Evolutionary conservation across 2,888 invertebrate genomes (phyloP).

Genomic region (Cistogaster globosa): DNA sequence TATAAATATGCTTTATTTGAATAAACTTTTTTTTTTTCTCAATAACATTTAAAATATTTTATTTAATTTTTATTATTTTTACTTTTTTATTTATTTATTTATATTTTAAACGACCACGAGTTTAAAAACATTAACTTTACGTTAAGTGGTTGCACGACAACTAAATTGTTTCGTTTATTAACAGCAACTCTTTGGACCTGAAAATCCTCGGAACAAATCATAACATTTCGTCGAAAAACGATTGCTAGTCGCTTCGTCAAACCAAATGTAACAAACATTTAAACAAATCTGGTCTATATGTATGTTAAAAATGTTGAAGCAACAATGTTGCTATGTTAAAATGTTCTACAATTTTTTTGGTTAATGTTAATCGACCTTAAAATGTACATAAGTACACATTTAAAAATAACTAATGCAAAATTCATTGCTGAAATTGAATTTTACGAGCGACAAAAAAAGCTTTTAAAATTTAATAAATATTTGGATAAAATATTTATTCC

Average conservation of each 20-base stretch:
- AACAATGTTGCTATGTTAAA: constrained; percentile 22
- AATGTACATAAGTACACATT: no score
- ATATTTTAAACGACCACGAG: constrained; percentile 60
- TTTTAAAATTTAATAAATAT: no score
- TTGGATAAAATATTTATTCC: no score
- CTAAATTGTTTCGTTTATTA: constrained; percentile 77
- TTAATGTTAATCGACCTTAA: no score
- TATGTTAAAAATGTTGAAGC: constrained; percentile 14
- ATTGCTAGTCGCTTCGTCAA: constrained; percentile 53
- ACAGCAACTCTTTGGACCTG: constrained; percentile 67
- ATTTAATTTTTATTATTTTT: constrained; percentile 30
- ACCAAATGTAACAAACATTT: constrained; percentile 7
- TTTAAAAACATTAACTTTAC: constrained; percentile 79
- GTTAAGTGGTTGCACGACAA: constrained; percentile 83
- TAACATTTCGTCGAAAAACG: constrained; percentile 73
- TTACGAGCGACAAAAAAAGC: no score
- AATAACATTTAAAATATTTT: neutral
- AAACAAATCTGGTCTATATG: constrained; percentile 44
- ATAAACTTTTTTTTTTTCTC: neutral
- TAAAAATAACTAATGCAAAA: no score
- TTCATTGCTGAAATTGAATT: no score
- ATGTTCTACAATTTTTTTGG: no score
- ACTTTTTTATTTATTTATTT: constrained; percentile 36
- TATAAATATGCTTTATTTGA: constrained; percentile 8
- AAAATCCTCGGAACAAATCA: constrained; percentile 75